phyloP scores from a whole-genome alignment of 2,113 vertebrate genomes.

The Platycercus adscitus region DNA sequence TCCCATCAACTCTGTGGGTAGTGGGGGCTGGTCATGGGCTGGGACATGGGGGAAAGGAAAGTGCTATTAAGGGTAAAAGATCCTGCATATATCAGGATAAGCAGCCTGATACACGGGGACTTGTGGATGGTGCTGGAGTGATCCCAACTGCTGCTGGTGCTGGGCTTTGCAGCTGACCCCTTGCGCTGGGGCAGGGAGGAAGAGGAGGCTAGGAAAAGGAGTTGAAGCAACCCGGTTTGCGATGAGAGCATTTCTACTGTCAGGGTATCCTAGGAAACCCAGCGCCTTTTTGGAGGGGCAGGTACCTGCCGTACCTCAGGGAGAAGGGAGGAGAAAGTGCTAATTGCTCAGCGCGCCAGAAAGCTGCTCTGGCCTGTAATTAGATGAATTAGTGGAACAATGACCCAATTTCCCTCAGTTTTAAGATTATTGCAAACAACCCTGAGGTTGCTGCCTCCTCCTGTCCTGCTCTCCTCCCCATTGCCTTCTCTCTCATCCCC shows the following conservation, averaged over 20 bases:
- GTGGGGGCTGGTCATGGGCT: fast-evolving
- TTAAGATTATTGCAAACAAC: conserved; percentile 24
- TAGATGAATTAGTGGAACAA: conserved; percentile 65
- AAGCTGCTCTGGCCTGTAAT: conserved; percentile 67
- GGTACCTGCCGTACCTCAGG: conserved; percentile 26
- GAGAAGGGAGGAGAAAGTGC: conserved; percentile 22
- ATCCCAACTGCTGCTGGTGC: not conserved
- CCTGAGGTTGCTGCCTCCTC: not conserved
- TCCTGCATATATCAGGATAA: not conserved
- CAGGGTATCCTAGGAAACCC: conserved; percentile 74
- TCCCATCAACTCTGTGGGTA: not conserved
- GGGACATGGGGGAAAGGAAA: fast-evolving
- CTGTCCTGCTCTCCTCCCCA: not conserved
- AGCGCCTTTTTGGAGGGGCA: conserved; percentile 41
- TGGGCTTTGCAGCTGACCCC: not conserved
- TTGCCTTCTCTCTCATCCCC: not conserved
- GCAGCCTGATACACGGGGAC: fast-evolving
- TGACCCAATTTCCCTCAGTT: conserved; percentile 48
- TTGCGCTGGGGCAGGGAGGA: not conserved
- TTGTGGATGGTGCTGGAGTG: not conserved
- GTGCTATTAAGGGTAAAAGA: not conserved
- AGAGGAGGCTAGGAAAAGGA: not conserved
- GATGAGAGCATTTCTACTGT: conserved; percentile 16
- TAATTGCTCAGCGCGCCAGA: conserved; percentile 49
- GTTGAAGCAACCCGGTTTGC: conserved; percentile 10